Percentiles rank a stretch among this genome's conserved stretches.
phyloP scores from a whole-genome alignment of 2,888 invertebrate species.

The Eilema sororculum region DNA sequence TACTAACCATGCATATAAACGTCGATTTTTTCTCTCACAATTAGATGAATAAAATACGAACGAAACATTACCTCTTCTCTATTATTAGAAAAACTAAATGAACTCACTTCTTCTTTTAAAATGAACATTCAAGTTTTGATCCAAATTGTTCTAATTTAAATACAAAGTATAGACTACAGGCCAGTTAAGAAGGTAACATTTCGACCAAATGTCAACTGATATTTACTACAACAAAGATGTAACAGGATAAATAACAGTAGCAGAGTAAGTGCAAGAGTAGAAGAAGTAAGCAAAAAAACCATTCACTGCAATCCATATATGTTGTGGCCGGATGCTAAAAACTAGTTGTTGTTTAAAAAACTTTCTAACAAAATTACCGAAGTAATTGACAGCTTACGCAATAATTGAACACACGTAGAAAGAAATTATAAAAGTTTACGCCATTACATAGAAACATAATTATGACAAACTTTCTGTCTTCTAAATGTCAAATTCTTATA shows the following conservation, averaged over 20 bases:
- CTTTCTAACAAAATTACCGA: background rate
- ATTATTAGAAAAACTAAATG: background rate
- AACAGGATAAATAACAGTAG: background rate
- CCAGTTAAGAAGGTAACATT: background rate
- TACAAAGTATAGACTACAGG: background rate
- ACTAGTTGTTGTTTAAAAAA: background rate
- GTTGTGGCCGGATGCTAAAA: background rate
- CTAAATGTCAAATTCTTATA: background rate
- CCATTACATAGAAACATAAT: background rate
- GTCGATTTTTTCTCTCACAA: too few relatives aligned
- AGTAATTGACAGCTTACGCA: conserved; percentile 3
- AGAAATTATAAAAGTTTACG: conserved; percentile 5
- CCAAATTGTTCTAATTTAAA: background rate
- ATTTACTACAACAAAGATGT: background rate
- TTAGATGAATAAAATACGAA: too few relatives aligned
- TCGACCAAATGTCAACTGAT: background rate
- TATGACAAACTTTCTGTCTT: conserved; percentile 3
- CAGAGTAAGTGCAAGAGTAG: background rate
- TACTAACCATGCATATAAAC: too few relatives aligned
- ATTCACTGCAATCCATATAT: background rate
- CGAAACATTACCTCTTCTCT: background rate
- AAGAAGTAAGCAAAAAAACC: background rate
- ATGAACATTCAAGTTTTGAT: background rate
- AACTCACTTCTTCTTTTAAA: background rate
- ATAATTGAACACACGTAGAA: background rate